These are phyloP conservation scores for Bellardia pandia DNA, from an alignment of 2,888 invertebrate species.

Conservation along the genomic window DNA sequence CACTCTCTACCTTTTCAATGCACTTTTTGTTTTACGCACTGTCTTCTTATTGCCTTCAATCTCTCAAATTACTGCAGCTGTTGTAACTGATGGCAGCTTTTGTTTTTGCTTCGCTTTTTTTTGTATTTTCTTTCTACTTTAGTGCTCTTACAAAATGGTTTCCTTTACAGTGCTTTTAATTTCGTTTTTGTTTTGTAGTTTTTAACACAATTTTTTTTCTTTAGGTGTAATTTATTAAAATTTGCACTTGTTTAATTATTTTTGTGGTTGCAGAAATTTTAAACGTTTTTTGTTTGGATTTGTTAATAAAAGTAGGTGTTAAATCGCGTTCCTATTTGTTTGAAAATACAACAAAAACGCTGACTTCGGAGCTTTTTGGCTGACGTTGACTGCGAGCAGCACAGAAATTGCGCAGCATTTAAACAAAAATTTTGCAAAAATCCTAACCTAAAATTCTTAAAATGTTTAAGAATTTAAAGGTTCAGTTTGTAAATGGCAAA, in stretches of 20 bases:
- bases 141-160: conserved; percentile 72
- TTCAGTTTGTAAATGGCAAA: background rate
- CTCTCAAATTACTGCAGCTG: conserved; percentile 74
- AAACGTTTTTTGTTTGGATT: conserved; percentile 32
- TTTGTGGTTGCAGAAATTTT: conserved; percentile 45
- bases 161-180: conserved; percentile 29
- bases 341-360: conserved; percentile 49
- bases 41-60: conserved; percentile 40
- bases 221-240: conserved; percentile 41
- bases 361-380: conserved; percentile 42
- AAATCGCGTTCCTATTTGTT: conserved; percentile 6
- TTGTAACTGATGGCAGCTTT: conserved; percentile 40
- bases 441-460: conserved; percentile 18
- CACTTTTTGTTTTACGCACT: conserved; percentile 54
- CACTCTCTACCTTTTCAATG: conserved; percentile 29
- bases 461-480: conserved; percentile 30
- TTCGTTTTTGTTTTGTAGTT: conserved; percentile 28
- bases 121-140: conserved; percentile 53
- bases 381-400: conserved; percentile 35
- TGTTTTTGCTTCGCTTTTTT: conserved; percentile 39
- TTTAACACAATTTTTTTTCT: conserved; percentile 48
- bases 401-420: conserved; percentile 69
- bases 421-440: conserved; percentile 2
- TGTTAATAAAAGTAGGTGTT: conserved; percentile 7
- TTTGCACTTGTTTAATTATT: conserved; percentile 47